Conservation (phyloP, 2,113 vertebrate genomes). For the Emydocephalus ijimae region DNA sequence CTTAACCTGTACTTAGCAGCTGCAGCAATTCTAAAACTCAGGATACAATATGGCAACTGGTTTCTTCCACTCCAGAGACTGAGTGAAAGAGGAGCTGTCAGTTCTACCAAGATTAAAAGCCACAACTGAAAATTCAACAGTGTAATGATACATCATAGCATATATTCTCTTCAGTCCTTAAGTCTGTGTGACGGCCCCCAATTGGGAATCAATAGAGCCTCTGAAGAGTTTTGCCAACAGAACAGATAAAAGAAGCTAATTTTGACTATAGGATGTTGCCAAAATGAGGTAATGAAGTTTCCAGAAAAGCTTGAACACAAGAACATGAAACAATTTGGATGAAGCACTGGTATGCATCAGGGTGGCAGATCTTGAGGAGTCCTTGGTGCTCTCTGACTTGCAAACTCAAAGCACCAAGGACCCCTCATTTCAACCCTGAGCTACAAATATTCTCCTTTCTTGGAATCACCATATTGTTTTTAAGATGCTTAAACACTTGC, state of each 20-base stretch:
- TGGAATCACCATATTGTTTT: neutral
- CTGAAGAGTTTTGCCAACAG: neutral
- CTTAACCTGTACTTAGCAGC: slow-evolving; percentile 33
- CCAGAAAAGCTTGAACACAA: neutral
- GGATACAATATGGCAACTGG: slow-evolving; percentile 18
- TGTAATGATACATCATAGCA: slow-evolving; percentile 3
- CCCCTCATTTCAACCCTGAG: too few relatives aligned
- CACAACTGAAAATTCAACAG: slow-evolving; percentile 20
- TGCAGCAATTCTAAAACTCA: slow-evolving; percentile 7
- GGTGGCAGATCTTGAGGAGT: neutral
- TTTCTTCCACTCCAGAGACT: slow-evolving; percentile 24
- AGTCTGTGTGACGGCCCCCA: slow-evolving; percentile 12
- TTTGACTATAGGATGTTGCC: neutral
- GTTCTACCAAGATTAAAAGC: slow-evolving; percentile 14
- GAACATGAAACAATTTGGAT: neutral
- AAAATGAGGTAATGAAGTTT: neutral
- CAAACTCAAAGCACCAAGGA: too few relatives aligned
- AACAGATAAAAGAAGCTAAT: slow-evolving; percentile 14
- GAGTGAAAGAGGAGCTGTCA: slow-evolving; percentile 22
- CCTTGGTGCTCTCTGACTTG: too few relatives aligned
- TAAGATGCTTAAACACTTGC: neutral
- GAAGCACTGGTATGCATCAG: neutral
- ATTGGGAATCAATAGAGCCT: neutral
- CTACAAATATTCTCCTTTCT: too few relatives aligned
- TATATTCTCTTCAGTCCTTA: slow-evolving; percentile 26